Percentiles rank a stretch among this genome's conserved stretches.
phyloP scores from a whole-genome alignment of 2,888 invertebrate genomes.

The Microctonus aethiopoides region DNA sequence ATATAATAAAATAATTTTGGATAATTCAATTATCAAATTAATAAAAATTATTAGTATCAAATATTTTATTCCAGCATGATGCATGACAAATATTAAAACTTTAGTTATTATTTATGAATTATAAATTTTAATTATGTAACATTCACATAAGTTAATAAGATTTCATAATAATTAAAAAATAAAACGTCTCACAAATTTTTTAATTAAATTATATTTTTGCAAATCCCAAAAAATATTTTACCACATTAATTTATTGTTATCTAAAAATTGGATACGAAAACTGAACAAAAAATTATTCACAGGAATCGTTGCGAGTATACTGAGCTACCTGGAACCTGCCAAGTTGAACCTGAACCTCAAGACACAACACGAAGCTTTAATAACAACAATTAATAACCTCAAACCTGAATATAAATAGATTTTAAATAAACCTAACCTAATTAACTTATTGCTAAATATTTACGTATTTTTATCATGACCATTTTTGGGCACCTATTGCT shows the following conservation, averaged over 20 bases:
- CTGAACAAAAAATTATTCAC: constrained; percentile 51
- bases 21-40: background rate
- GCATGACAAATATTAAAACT: background rate
- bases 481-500: no score
- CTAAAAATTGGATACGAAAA: constrained; percentile 23
- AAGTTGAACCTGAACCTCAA: constrained; percentile 47
- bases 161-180: background rate
- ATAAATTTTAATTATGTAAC: background rate
- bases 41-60: background rate
- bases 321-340: constrained; percentile 55
- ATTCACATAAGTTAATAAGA: background rate
- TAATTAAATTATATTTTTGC: background rate
- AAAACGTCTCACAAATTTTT: background rate
- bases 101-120: background rate
- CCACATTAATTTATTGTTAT: background rate
- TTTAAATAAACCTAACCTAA: background rate
- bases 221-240: background rate
- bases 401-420: background rate
- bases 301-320: constrained; percentile 59
- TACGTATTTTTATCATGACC: background rate
- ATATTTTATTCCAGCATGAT: background rate
- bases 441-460: background rate
- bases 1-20: background rate
- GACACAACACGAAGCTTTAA: constrained; percentile 41
- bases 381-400: constrained; percentile 6